phyloP scores from a whole-genome alignment of 1,140 invertebrate species.

The Zelostemma sp. region DNA sequence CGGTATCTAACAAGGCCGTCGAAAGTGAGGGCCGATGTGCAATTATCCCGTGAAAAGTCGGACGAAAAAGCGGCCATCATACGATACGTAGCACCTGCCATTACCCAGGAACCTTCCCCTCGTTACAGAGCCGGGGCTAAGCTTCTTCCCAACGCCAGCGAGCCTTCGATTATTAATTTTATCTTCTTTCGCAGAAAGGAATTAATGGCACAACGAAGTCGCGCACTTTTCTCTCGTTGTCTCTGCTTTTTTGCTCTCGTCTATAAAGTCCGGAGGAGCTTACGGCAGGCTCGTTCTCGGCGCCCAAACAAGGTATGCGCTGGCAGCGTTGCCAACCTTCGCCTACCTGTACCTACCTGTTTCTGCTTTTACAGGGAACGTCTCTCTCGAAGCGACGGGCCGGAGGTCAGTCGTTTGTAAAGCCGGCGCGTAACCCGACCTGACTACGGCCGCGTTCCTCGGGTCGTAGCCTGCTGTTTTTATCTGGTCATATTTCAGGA shows the following conservation, averaged over 20 bases:
- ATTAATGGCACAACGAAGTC: slow-evolving; percentile 18
- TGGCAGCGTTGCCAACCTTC: slow-evolving; percentile 33
- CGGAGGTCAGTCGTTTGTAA: slow-evolving; percentile 46
- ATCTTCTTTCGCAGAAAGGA: slow-evolving; percentile 21
- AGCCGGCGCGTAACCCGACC: slow-evolving; percentile 63
- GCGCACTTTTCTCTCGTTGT: slow-evolving; percentile 33
- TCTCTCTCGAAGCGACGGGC: slow-evolving; percentile 23
- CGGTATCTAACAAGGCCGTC: not conserved
- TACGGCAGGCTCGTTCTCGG: slow-evolving; percentile 34
- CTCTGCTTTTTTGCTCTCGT: slow-evolving; percentile 29
- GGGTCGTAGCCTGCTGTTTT: slow-evolving; percentile 68
- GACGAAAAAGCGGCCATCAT: not conserved
- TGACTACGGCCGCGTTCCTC: slow-evolving; percentile 53
- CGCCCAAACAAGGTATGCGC: slow-evolving; percentile 49
- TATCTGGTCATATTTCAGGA: slow-evolving; percentile 68
- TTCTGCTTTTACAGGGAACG: not conserved
- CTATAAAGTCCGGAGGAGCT: slow-evolving; percentile 41
- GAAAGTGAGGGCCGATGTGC: not conserved
- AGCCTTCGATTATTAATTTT: slow-evolving; percentile 22
- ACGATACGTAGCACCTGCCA: not conserved
- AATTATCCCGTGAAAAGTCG: slow-evolving; percentile 5
- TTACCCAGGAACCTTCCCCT: not conserved
- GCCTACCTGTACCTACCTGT: slow-evolving; percentile 30
- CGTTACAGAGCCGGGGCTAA: not conserved
- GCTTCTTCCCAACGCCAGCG: not conserved